A percentile compares a stretch with the other conserved stretches of the same genome.
Conservation (phyloP, 2,797 vertebrate genomes). For the Stomatorhinus walkeri region DNA sequence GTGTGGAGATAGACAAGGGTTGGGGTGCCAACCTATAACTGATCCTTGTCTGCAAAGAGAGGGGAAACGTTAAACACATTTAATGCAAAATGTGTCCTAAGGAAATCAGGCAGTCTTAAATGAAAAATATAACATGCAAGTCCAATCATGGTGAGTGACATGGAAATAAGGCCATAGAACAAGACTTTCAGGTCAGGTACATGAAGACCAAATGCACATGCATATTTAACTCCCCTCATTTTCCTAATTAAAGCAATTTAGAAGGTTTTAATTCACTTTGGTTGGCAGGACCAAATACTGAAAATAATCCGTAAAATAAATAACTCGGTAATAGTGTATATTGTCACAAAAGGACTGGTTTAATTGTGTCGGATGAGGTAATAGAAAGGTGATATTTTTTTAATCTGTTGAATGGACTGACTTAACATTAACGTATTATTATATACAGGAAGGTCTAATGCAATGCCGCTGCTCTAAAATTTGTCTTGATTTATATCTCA, state of each 20-base stretch:
- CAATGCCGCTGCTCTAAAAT: not conserved
- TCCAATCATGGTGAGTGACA: not conserved
- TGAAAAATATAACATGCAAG: not conserved
- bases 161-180: not conserved
- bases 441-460: not conserved
- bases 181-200: not conserved
- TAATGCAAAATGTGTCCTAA: not conserved
- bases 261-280: not conserved
- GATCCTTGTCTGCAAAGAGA: not conserved
- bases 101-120: not conserved
- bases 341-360: not conserved
- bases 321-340: not conserved
- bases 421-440: not conserved
- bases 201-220: not conserved
- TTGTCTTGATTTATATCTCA: not conserved
- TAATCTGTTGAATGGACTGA: not conserved
- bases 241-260: not conserved
- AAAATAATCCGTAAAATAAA: not conserved
- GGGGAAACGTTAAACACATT: not conserved
- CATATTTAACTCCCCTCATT: not conserved
- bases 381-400: not conserved
- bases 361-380: not conserved
- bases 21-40: not conserved
- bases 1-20: not conserved
- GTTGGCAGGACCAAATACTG: not conserved